Evolutionary conservation across 1,140 invertebrate species (phyloP).

Genomic region (Drosophila saltans): DNA sequence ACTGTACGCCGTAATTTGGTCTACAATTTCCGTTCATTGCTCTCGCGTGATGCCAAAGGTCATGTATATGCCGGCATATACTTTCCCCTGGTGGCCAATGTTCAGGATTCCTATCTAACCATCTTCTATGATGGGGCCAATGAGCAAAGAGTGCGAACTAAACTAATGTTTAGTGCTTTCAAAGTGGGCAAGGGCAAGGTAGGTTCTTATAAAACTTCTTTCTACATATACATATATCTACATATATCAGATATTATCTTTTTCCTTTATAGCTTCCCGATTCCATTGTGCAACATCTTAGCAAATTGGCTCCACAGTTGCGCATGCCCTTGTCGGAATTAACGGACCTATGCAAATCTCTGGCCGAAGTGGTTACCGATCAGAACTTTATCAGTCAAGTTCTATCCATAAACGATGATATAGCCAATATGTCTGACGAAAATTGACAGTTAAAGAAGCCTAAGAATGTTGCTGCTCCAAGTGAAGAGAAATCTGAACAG

Average conservation of each 20-base stretch:
- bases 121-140: conserved; percentile 91
- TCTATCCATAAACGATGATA: conserved; percentile 88
- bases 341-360: conserved; percentile 85
- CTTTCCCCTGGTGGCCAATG: conserved; percentile 88
- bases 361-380: conserved; percentile 89
- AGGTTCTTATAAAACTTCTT: conserved; percentile 37
- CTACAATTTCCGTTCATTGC: conserved; percentile 92
- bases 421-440: conserved; percentile 89
- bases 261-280: conserved; percentile 85
- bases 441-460: conserved; percentile 86
- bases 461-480: conserved; percentile 66
- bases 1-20: conserved; percentile 94
- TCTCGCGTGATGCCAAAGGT: conserved; percentile 91
- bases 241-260: conserved; percentile 14
- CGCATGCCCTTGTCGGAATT: conserved; percentile 87
- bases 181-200: conserved; percentile 87
- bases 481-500: not conserved
- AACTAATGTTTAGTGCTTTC: conserved; percentile 89
- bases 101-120: conserved; percentile 87
- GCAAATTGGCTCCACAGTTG: conserved; percentile 89
- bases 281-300: conserved; percentile 86
- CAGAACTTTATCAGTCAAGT: conserved; percentile 89
- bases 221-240: not conserved
- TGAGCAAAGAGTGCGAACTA: conserved; percentile 84
- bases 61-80: conserved; percentile 92